Evolutionary conservation across 2,888 invertebrate genomes (phyloP).

Genomic region (Caenorhabditis angaria): DNA sequence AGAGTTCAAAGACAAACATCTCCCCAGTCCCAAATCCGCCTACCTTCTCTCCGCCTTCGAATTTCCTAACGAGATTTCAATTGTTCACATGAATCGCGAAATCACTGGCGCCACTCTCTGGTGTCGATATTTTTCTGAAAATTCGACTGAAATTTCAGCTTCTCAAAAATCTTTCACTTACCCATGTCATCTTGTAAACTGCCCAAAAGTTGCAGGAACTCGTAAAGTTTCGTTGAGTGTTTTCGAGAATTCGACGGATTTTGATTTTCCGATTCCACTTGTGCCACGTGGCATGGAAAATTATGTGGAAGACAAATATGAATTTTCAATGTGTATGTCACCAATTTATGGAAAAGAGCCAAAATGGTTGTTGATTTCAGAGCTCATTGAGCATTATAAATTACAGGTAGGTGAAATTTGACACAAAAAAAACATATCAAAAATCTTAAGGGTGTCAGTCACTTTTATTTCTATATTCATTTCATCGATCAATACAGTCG

Average conservation of each 20-base stretch:
- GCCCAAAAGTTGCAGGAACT: conserved; percentile 22
- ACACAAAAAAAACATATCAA: not conserved
- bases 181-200: conserved; percentile 29
- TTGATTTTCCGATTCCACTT: conserved; percentile 25
- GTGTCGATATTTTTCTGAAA: conserved; percentile 30
- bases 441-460: conserved; percentile 27
- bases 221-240: conserved; percentile 24
- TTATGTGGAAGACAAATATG: conserved; percentile 24
- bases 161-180: conserved; percentile 28
- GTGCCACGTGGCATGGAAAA: not conserved
- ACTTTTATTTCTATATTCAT: conserved; percentile 36
- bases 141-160: conserved; percentile 14
- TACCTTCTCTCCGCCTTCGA: conserved; percentile 31
- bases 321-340: conserved; percentile 36
- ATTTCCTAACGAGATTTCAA: conserved; percentile 24
- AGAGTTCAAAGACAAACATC: conserved; percentile 23
- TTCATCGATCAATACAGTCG: conserved; percentile 33
- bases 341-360: conserved; percentile 40
- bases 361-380: conserved; percentile 23
- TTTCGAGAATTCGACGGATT: conserved; percentile 11
- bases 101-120: conserved; percentile 21
- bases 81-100: conserved; percentile 22
- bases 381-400: too few species aligned
- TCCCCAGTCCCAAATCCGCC: conserved; percentile 16
- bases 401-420: conserved; percentile 9